Evolutionary conservation across 2,797 vertebrate genomes (phyloP).

Genomic region (Anomalospiza imberbis): DNA sequence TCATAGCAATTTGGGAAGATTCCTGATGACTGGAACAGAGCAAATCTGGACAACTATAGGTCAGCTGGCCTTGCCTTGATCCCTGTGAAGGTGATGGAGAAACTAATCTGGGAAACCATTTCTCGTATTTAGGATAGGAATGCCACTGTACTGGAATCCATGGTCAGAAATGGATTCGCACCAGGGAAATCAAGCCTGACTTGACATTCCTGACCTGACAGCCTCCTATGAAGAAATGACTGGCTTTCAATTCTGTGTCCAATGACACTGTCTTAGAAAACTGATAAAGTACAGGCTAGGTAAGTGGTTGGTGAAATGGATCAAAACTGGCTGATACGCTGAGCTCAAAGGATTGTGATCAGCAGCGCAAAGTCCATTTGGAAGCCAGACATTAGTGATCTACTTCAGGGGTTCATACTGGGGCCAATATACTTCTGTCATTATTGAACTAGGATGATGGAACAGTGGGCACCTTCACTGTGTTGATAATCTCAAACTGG

Average conservation of each 20-base stretch:
- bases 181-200: neutral
- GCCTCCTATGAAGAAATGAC: neutral
- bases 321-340: neutral
- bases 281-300: neutral
- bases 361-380: neutral
- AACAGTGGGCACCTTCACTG: neutral
- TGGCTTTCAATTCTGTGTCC: neutral
- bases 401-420: neutral
- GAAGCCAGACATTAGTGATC: neutral
- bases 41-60: neutral
- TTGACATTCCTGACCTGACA: neutral
- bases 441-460: neutral
- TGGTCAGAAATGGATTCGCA: neutral
- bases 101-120: neutral
- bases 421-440: neutral
- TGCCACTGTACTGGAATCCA: neutral
- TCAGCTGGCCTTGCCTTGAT: neutral
- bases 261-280: neutral
- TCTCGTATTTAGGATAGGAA: neutral
- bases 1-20: neutral
- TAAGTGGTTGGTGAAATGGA: neutral
- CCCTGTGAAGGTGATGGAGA: neutral
- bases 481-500: neutral
- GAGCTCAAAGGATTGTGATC: neutral
- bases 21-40: neutral